phyloP scores from a whole-genome alignment of 2,113 vertebrate genomes.

The Sakesphorus luctuosus region DNA sequence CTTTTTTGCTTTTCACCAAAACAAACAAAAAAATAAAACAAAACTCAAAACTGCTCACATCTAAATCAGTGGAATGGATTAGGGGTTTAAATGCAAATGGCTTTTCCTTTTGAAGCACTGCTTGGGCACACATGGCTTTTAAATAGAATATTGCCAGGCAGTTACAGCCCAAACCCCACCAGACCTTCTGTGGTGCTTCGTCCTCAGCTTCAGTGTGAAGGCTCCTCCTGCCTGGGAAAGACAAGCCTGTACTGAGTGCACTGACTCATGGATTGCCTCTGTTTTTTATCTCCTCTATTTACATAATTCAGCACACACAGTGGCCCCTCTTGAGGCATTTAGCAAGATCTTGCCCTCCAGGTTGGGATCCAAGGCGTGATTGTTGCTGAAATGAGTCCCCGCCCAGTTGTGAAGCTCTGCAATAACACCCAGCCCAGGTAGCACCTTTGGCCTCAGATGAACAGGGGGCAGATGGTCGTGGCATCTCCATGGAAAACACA shows the following conservation, averaged over 20 bases:
- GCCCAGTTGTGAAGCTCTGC: not conserved
- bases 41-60: not conserved
- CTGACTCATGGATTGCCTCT: conserved; percentile 9
- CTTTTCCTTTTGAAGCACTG: conserved; percentile 38
- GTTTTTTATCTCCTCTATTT: not conserved
- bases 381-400: not conserved
- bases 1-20: not conserved
- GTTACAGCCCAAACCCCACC: not conserved
- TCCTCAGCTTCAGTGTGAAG: not conserved
- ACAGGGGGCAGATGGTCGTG: not conserved
- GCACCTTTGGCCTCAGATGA: not conserved
- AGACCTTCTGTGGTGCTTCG: not conserved
- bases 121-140: conserved; percentile 7
- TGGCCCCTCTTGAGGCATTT: not conserved
- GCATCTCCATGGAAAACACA: not conserved
- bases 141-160: not conserved
- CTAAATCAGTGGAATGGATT: not conserved
- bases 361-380: not conserved
- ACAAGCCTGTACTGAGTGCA: conserved; percentile 8
- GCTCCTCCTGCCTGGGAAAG: conserved; percentile 9
- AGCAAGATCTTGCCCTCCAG: not conserved
- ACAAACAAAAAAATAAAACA: not conserved
- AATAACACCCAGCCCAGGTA: not conserved
- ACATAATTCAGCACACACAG: not conserved
- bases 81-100: conserved; percentile 20